phyloP scores from a whole-genome alignment of 2,797 vertebrate species.

The Mastacembelus armatus region DNA sequence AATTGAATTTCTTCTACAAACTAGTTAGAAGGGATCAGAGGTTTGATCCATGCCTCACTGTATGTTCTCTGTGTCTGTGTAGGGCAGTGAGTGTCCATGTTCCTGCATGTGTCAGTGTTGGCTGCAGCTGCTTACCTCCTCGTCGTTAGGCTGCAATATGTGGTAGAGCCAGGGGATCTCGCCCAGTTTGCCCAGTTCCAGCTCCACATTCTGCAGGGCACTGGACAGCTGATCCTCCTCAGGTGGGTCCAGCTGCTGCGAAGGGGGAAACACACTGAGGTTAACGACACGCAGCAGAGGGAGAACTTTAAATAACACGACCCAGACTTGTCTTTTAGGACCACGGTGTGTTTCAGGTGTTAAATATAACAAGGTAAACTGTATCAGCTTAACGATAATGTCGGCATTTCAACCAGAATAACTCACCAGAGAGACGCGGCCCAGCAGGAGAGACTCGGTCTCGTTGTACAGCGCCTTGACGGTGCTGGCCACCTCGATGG shows the following conservation, averaged over 20 bases:
- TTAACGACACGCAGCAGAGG: background rate
- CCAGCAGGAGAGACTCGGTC: slow-evolving; percentile 93
- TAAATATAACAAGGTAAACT: too few species aligned
- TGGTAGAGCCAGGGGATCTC: slow-evolving; percentile 97
- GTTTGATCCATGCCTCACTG: too few species aligned
- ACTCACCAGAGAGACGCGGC: slow-evolving; percentile 94
- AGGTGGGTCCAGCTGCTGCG: slow-evolving; percentile 92
- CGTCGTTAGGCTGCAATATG: slow-evolving; percentile 94
- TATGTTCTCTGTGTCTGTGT: too few species aligned
- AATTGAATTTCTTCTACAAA: too few species aligned
- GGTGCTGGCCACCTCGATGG: slow-evolving; percentile 94
- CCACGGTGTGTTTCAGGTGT: too few species aligned
- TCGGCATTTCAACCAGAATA: background rate
- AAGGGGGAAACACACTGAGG: background rate
- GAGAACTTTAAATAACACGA: too few species aligned
- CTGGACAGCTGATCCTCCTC: slow-evolving; percentile 93
- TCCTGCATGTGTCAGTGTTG: background rate
- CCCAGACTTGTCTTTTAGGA: too few species aligned
- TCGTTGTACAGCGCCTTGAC: slow-evolving; percentile 97
- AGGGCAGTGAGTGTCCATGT: too few species aligned
- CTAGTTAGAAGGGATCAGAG: too few species aligned
- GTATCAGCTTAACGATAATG: background rate
- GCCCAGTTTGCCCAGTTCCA: slow-evolving; percentile 91
- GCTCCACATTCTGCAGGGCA: slow-evolving; percentile 91
- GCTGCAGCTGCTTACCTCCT: slow-evolving; percentile 86